Percentiles rank a stretch among this genome's conserved stretches.
phyloP scores from a whole-genome alignment of 1,140 invertebrate species.

The Magallana ariakensis region DNA sequence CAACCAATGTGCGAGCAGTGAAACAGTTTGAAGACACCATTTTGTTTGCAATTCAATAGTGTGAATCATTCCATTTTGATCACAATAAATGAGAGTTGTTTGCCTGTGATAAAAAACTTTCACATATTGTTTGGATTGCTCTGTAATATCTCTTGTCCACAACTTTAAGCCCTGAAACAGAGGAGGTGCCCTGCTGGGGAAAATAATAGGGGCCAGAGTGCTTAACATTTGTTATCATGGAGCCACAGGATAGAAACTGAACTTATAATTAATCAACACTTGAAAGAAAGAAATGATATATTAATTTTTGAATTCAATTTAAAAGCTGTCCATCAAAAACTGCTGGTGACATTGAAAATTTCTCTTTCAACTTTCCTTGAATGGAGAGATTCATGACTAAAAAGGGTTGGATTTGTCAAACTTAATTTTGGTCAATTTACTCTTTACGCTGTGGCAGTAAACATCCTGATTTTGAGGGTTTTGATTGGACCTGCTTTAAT shows the following conservation, averaged over 20 bases:
- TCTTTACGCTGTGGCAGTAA: background rate
- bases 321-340: background rate
- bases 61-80: background rate
- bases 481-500: background rate
- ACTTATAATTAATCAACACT: background rate
- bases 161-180: background rate
- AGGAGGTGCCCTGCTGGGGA: constrained; percentile 10
- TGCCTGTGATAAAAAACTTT: background rate
- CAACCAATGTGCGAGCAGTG: too few relatives aligned
- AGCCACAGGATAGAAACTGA: background rate
- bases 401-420: constrained; percentile 20
- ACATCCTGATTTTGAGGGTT: constrained; percentile 18
- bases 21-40: background rate
- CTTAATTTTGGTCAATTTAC: constrained; percentile 26
- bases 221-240: background rate
- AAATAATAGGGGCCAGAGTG: background rate
- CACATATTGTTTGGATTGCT: background rate
- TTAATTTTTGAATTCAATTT: background rate
- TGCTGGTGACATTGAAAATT: background rate
- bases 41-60: constrained; percentile 12
- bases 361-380: background rate
- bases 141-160: background rate
- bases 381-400: background rate
- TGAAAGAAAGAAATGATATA: background rate
- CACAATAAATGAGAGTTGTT: constrained; percentile 1